Conservation (phyloP, 2,797 vertebrate species). For the Tarsius wallacei region DNA sequence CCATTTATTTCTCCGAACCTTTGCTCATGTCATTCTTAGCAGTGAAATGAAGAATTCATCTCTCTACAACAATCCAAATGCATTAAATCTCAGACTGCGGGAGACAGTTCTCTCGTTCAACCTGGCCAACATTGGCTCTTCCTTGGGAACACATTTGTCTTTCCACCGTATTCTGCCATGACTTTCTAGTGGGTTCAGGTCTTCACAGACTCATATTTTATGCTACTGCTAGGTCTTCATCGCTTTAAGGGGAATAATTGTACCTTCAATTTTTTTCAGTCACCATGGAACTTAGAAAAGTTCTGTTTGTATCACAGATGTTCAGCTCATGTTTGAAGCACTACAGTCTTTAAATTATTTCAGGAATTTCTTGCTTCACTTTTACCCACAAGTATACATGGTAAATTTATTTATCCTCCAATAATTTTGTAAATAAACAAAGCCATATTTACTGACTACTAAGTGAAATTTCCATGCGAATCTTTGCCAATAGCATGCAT, state of each 20-base stretch:
- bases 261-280: not conserved
- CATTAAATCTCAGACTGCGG: not conserved
- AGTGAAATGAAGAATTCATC: not conserved
- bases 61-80: not conserved
- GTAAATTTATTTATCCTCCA: not conserved
- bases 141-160: not conserved
- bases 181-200: not conserved
- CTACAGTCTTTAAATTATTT: slow-evolving; percentile 54
- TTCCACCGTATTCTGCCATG: not conserved
- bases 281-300: not conserved
- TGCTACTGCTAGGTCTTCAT: not conserved
- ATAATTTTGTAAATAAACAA: slow-evolving; percentile 5
- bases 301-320: not conserved
- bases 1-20: not conserved
- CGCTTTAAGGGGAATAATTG: not conserved
- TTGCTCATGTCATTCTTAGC: not conserved
- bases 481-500: slow-evolving; percentile 48
- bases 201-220: not conserved
- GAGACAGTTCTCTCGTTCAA: not conserved
- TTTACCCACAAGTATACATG: not conserved
- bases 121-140: not conserved
- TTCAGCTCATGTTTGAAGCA: slow-evolving; percentile 23
- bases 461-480: slow-evolving; percentile 36
- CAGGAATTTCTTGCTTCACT: slow-evolving; percentile 44
- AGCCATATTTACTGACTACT: not conserved